Evolutionary conservation across 2,888 invertebrate genomes (phyloP).

Genomic region (Tortrix viridana): DNA sequence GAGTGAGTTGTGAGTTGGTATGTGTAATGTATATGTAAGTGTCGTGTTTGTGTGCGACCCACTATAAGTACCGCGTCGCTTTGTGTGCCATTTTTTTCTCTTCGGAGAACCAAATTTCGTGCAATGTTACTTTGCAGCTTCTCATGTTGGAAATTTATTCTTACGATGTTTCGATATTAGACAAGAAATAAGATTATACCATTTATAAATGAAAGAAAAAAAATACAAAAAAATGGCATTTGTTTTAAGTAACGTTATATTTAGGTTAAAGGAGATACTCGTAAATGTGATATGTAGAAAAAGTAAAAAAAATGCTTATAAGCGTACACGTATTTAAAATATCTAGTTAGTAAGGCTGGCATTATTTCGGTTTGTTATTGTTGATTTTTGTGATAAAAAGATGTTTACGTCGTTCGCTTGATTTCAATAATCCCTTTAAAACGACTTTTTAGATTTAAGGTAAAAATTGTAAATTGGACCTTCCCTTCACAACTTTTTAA

Average conservation of each 20-base stretch:
- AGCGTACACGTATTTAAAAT: constrained; percentile 57
- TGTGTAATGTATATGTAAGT: neutral
- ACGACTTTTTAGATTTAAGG: constrained; percentile 13
- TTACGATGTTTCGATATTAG: constrained; percentile 19
- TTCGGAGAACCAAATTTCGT: constrained; percentile 49
- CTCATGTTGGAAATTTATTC: constrained; percentile 6
- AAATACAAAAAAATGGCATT: constrained; percentile 61
- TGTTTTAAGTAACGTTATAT: constrained; percentile 57
- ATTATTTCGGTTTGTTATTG: constrained; percentile 42
- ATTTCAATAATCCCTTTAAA: constrained; percentile 1
- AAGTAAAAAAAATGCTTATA: constrained; percentile 58
- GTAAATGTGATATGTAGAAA: constrained; percentile 77
- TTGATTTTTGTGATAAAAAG: constrained; percentile 19
- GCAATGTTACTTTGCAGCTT: constrained; percentile 38
- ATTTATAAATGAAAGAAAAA: constrained; percentile 39
- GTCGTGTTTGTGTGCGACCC: constrained; percentile 7
- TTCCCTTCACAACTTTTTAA: constrained; percentile 11
- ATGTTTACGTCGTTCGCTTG: constrained; percentile 17
- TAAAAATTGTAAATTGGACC: neutral
- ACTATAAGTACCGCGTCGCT: no score
- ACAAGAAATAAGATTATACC: constrained; percentile 1
- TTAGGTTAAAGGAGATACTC: constrained; percentile 74
- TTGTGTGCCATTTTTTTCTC: constrained; percentile 22
- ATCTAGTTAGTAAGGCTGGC: constrained; percentile 61
- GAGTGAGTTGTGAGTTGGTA: neutral